Base-by-base conservation (phyloP, 37 sponge, comb jelly and placozoan genomes). In the Axinella damicornis region DNA sequence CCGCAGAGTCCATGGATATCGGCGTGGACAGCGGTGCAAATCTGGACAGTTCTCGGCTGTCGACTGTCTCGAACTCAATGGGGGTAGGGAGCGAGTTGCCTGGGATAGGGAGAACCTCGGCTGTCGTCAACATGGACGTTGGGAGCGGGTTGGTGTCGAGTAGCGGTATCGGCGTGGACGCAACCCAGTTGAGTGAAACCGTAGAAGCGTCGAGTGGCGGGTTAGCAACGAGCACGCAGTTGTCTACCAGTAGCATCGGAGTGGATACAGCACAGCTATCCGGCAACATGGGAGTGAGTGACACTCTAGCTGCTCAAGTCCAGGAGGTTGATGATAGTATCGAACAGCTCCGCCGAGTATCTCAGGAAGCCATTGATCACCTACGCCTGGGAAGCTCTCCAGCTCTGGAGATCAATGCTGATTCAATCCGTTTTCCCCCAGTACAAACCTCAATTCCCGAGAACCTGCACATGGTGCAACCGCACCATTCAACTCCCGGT, bases 1-100 rank as follows among this genome's bases (percentile, higher is more conserved):
- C 71, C 38, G 2, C 80, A 4, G 86, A 86, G 22, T 53, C 73
- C 17, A 80, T 87, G 87, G 87, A 87, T 11, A 87, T 87, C 28
- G 73, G 65, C 67, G 64, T 73, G 22, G 87, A 79, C 14, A 52
- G 27, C 37, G 81, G 56, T 4, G 65, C 63, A 24, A 68, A 31
- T 22, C 28, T 79, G 41, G 83, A 83, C 63, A 73, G 83, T 28
- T 62, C 73, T 25, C 83, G 30, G 21, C 77, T 81, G 16, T 78
- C 79, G n/a, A 32, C 52, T n/a, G 66, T 62, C 9, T 53, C 79
- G 5, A 4, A 38, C 18, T 21, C 79, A 38, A 46, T 46, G 46
- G 9, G 46, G 9, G 46, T 46, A 9, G 9, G 46, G 46, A 46
- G 46, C 9, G 46, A 46, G 46, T 9, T 46, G 46, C 46, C 46